Evolutionary conservation across 2,888 invertebrate genomes (phyloP), one percentile per base, ranked within the genome.

Genomic region (Elegia similella): DNA sequence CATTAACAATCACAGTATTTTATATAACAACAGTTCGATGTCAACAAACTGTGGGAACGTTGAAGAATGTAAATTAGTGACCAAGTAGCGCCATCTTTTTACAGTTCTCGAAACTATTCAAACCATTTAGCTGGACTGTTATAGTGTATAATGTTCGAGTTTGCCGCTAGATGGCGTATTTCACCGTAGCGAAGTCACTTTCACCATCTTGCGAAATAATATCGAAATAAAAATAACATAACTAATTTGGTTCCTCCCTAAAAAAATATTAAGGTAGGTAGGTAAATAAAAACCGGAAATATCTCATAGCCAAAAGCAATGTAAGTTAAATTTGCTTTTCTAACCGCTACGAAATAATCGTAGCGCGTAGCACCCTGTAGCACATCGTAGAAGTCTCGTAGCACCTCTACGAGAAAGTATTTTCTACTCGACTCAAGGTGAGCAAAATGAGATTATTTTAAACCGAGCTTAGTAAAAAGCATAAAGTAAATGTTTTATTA

Each of bases 41-140:
- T 50, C 48, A 50, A 34, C 48, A 50, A 50, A 32, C 5, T 50
- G 46, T 50, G 13, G 15, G 34, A 32, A 34, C 10, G 6, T 16
- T 6, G n/a, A 5, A 17, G 10, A 44, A 23, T 46, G 12, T 29
- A 17, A 2, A 17, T 12, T 10, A 1, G n/a, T n/a, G 23, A 5
- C 12, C 17, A 48, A 17, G 34, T 50, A 15, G 50, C 50, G 50
- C 50, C 50, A 50, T 50, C 50, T 50, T 17, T 50, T 34, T 17
- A n/a, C 16, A 7, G 6, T 16, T 1, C 7, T 6, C 1, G 6
- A n/a, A 12, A 50, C 16, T 17, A 34, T 2, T 17, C 0, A 38
- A 50, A 17, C 12, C 7, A 38, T 12, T n/a, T n/a, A 12, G 38
- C 2, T 2, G 5, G 23, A 23, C 2, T 38, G 7, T 10, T 5